These are phyloP conservation scores for Lanius collurio DNA, from an alignment of 2,113 vertebrate genomes.

Conservation along the genomic window DNA sequence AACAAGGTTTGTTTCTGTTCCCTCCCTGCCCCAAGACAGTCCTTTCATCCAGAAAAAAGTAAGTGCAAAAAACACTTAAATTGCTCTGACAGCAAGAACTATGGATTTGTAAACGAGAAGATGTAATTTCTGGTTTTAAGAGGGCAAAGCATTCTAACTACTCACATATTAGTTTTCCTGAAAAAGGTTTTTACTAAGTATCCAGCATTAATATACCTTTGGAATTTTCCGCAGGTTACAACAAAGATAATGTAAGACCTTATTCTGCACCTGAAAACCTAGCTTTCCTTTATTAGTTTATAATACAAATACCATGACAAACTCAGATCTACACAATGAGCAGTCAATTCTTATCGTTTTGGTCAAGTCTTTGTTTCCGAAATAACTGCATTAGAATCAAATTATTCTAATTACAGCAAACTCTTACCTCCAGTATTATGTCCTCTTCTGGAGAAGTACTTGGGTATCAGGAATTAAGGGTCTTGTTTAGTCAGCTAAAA, in stretches of 20 bases:
- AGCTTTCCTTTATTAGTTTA: neutral
- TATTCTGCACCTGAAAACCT: neutral
- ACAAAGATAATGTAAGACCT: neutral
- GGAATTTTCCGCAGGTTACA: neutral
- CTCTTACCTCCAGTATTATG: neutral
- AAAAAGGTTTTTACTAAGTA: neutral
- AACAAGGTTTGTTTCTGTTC: neutral
- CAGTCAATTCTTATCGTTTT: neutral
- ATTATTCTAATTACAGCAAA: neutral
- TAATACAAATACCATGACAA: neutral
- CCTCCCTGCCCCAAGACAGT: neutral
- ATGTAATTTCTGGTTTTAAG: neutral
- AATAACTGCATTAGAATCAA: neutral
- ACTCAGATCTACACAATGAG: fast-evolving
- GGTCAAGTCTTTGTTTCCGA: neutral
- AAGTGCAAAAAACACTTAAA: neutral
- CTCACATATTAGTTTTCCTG: neutral
- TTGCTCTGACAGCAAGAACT: neutral
- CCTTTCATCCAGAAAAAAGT: neutral
- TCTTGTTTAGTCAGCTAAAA: neutral
- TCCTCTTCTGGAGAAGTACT: neutral
- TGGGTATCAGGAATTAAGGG: neutral
- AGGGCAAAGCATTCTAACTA: neutral
- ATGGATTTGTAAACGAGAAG: neutral
- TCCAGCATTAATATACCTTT: neutral